Evolutionary conservation across 1,140 invertebrate species (phyloP), one percentile per base, ranked within the genome.

Genomic region (Heterodera schachtii): DNA sequence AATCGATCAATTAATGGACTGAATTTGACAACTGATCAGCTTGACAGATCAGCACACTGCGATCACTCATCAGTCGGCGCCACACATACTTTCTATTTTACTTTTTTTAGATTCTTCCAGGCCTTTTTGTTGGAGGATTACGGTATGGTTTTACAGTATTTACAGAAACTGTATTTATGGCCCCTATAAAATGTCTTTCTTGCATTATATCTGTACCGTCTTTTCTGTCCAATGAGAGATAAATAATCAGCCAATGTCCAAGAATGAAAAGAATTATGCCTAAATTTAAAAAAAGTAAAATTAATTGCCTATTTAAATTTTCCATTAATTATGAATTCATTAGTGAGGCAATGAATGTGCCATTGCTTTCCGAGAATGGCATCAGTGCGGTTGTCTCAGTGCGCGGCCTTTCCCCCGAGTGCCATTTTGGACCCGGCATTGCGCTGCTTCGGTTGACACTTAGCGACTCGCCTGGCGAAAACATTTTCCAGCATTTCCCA

Each of bases 381-480:
- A 82, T 82, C 44, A 60, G 16, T 21, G 81, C 80, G 46, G 67
- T 82, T 71, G 80, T 82, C 3, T 82, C 81, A 11, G 71, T 80
- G 73, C 69, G 57, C 47, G 46, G 73, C 31, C 82, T 81, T 57
- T 44, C 43, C 73, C 76, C 47, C 7, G 79, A 80, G n/a, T 81
- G 73, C 64, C 60, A 78, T 31, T 79, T 67, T 67, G 46, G 19
- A 9, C n/a, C 73, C 31, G 69, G 19, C 41, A 41, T 49, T 43
- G 44, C 60, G 49, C 31, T 47, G 31, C 21, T 82, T 31, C 60
- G 74, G 43, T 31, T 82, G 60, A 44, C 79, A 52, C 43, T 78
- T 19, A 13, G 66, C 2, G 81, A 82, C 73, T 8, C n/a, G 2
- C 8, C 81, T 9, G 69, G 74, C n/a, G 66, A 82, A 49, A 52